Conservation (phyloP, 1,140 invertebrate genomes). For the Odontomachus brunneus region DNA sequence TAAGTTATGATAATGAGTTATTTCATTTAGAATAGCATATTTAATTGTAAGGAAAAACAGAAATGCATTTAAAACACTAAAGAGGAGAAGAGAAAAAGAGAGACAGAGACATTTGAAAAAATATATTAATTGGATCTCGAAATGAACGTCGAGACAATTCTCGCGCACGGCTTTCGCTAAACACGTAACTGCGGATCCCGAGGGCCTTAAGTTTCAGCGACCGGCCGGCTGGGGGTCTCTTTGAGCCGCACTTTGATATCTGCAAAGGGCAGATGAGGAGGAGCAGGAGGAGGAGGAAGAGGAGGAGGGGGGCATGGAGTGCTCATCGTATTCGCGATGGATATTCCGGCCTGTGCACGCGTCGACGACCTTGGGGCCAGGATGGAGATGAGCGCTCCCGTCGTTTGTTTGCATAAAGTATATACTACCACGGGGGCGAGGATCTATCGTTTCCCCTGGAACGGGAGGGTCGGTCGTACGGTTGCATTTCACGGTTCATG, state of each 20-base stretch:
- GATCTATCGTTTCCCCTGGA: slow-evolving; percentile 50
- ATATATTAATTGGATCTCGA: too few relatives aligned
- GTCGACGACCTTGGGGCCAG: background rate
- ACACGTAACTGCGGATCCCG: background rate
- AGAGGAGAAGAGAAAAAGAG: background rate
- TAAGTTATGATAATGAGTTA: too few relatives aligned
- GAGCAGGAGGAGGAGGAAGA: too few relatives aligned
- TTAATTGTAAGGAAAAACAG: too few relatives aligned
- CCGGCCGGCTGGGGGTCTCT: background rate
- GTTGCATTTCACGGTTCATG: slow-evolving; percentile 61
- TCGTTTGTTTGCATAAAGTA: slow-evolving; percentile 50
- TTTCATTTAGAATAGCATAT: too few relatives aligned
- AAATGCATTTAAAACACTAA: too few relatives aligned
- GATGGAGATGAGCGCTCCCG: slow-evolving; percentile 1
- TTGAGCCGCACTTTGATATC: background rate
- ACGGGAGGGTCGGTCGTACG: slow-evolving; percentile 36
- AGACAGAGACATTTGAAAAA: slow-evolving; percentile 4
- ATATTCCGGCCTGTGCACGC: background rate
- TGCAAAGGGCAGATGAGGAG: background rate
- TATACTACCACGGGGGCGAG: background rate
- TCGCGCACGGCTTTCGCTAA: background rate
- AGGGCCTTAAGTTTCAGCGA: background rate
- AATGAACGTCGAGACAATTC: too few relatives aligned
- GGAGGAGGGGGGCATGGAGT: background rate
- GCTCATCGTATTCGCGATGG: background rate